Evolutionary conservation across 1,140 invertebrate species (phyloP).

Genomic region (Agrilus planipennis): DNA sequence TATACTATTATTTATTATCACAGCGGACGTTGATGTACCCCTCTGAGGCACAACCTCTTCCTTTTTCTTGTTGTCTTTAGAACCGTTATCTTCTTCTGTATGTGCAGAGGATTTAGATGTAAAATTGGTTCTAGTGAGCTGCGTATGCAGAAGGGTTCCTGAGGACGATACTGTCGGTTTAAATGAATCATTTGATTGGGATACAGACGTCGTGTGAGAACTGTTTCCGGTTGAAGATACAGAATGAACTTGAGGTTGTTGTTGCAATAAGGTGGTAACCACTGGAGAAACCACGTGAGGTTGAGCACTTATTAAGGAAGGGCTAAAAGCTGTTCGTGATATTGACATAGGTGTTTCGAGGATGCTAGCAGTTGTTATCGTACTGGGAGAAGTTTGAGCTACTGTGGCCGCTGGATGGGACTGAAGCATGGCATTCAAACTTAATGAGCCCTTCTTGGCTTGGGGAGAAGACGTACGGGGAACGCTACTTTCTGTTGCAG

Average conservation of each 20-base stretch:
- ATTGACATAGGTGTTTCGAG: slow-evolving; percentile 27
- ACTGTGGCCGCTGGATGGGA: slow-evolving; percentile 31
- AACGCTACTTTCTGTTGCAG: neutral
- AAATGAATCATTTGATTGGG: no score
- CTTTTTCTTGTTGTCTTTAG: neutral
- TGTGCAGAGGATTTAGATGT: no score
- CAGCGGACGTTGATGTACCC: neutral
- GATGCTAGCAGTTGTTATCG: slow-evolving; percentile 31
- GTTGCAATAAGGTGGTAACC: slow-evolving; percentile 7
- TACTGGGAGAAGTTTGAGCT: slow-evolving; percentile 26
- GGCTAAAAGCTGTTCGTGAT: slow-evolving; percentile 19
- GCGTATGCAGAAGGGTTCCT: slow-evolving; percentile 41
- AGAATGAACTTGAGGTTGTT: no score
- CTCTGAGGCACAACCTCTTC: neutral
- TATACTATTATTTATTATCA: neutral
- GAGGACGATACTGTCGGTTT: slow-evolving; percentile 19
- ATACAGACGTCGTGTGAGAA: no score
- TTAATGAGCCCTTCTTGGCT: slow-evolving; percentile 28
- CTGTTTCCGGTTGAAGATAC: no score
- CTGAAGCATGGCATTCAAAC: slow-evolving; percentile 32
- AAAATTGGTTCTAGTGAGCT: slow-evolving; percentile 35
- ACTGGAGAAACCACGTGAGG: slow-evolving; percentile 37
- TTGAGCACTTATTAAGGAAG: slow-evolving; percentile 34
- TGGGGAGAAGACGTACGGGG: slow-evolving; percentile 3
- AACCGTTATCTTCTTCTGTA: neutral